Percentiles rank a stretch among this genome's conserved stretches.
Evolutionary conservation across 2,113 vertebrate genomes (phyloP).

Genomic region (Sphaerodactylus townsendi): DNA sequence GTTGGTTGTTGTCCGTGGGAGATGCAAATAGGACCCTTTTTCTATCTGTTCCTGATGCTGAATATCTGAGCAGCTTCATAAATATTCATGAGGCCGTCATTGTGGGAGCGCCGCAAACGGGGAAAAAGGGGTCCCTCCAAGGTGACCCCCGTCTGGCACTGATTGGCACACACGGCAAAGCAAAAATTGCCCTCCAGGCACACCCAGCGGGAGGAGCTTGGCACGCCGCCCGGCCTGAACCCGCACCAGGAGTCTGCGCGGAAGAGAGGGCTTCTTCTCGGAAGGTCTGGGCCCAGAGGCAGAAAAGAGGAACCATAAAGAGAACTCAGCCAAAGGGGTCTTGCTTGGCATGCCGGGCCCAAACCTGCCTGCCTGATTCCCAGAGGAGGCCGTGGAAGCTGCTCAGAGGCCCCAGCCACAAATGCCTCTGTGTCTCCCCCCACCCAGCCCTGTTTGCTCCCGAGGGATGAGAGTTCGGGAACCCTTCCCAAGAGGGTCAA

Average conservation of each 20-base stretch:
- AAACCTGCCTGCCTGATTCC: constrained; percentile 10
- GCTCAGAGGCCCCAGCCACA: too few relatives aligned
- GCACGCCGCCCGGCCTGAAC: accelerated
- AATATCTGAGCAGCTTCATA: constrained; percentile 69
- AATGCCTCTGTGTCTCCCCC: too few relatives aligned
- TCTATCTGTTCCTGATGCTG: constrained; percentile 68
- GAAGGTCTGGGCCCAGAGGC: too few relatives aligned
- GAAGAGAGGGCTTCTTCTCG: too few relatives aligned
- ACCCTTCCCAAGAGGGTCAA: too few relatives aligned
- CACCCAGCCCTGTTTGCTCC: too few relatives aligned
- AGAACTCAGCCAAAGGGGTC: too few relatives aligned
- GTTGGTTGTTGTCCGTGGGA: constrained; percentile 70
- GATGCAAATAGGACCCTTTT: constrained; percentile 69
- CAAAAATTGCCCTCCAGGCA: background rate
- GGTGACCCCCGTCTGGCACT: constrained; percentile 66
- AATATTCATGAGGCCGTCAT: constrained; percentile 75
- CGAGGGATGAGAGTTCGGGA: too few relatives aligned
- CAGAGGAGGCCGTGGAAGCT: background rate
- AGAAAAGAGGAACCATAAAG: too few relatives aligned
- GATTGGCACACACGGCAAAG: background rate
- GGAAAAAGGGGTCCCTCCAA: constrained; percentile 59
- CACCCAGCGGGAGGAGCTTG: background rate
- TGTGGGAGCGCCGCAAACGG: constrained; percentile 56
- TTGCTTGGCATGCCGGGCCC: too few relatives aligned
- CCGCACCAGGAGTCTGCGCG: background rate